phyloP scores from a whole-genome alignment of 2,888 invertebrate species.

The Tromatobia lineatoria region DNA sequence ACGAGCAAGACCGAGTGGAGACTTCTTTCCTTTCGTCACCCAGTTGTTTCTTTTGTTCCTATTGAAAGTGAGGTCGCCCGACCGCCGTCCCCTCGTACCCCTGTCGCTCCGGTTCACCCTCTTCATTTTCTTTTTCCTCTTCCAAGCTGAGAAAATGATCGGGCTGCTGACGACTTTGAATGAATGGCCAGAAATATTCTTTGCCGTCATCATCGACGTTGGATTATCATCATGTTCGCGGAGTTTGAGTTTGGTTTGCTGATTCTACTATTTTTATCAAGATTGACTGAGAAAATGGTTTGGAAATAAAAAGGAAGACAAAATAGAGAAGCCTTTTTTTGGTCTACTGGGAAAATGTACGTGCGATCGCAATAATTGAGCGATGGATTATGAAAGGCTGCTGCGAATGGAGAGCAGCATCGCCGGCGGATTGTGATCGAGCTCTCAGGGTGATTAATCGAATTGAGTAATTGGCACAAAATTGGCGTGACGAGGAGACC shows the following conservation, averaged over 20 bases:
- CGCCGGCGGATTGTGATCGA: slow-evolving; percentile 41
- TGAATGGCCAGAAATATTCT: slow-evolving; percentile 2
- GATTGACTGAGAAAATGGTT: neutral
- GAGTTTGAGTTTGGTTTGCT: neutral
- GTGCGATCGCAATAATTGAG: neutral
- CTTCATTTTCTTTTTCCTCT: neutral
- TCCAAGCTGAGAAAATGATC: slow-evolving; percentile 20
- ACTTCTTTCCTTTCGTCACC: slow-evolving; percentile 17
- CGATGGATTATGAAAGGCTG: slow-evolving; percentile 12
- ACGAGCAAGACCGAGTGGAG: slow-evolving; percentile 20
- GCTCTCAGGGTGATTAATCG: slow-evolving; percentile 60
- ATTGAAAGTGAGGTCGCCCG: slow-evolving; percentile 45
- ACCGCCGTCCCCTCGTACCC: neutral
- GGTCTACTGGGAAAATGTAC: neutral
- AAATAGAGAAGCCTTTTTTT: neutral
- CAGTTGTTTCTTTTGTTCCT: slow-evolving; percentile 44
- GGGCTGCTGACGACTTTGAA: neutral
- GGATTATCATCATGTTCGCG: neutral
- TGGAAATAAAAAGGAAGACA: neutral
- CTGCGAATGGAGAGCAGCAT: slow-evolving; percentile 2
- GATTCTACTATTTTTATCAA: neutral
- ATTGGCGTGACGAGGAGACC: slow-evolving; percentile 57
- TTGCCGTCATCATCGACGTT: neutral
- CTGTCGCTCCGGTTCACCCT: neutral
- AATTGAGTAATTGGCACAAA: slow-evolving; percentile 68